Evolutionary conservation across 2,888 invertebrate genomes (phyloP).

Genomic region (Erynnis tages): DNA sequence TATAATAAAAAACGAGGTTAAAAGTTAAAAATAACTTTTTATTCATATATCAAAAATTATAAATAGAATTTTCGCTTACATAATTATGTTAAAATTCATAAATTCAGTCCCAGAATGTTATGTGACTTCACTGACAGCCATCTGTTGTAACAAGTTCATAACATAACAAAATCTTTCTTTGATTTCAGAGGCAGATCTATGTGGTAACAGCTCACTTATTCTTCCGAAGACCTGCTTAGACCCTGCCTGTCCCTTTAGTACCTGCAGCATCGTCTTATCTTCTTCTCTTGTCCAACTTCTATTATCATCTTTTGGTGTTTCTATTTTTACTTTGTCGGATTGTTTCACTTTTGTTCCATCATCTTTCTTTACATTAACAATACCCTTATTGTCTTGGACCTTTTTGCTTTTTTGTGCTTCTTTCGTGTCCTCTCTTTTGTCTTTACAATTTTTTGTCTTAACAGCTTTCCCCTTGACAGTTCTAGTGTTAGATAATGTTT

Average conservation of each 20-base stretch:
- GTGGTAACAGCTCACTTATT: slow-evolving; percentile 78
- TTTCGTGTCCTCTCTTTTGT: slow-evolving; percentile 33
- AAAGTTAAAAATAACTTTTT: slow-evolving; percentile 44
- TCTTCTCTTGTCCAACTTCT: slow-evolving; percentile 89
- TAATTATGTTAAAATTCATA: slow-evolving; percentile 34
- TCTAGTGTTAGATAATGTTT: slow-evolving; percentile 52
- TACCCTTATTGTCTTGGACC: slow-evolving; percentile 45
- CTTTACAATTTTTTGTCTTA: slow-evolving; percentile 43
- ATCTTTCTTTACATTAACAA: slow-evolving; percentile 35
- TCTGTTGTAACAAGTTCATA: slow-evolving; percentile 83
- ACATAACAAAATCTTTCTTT: slow-evolving; percentile 82
- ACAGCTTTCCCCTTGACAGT: slow-evolving; percentile 35
- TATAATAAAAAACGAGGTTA: slow-evolving; percentile 34
- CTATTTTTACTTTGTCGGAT: slow-evolving; percentile 25
- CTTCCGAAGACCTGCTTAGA: slow-evolving; percentile 84
- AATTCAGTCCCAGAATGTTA: slow-evolving; percentile 50
- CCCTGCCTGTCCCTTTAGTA: slow-evolving; percentile 85
- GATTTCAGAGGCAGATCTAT: slow-evolving; percentile 81
- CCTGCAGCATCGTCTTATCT: slow-evolving; percentile 89
- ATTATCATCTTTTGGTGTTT: slow-evolving; percentile 36
- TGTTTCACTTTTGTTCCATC: slow-evolving; percentile 39
- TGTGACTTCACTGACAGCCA: slow-evolving; percentile 75
- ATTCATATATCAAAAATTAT: slow-evolving; percentile 70
- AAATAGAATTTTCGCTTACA: slow-evolving; percentile 55
- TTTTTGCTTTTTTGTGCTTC: slow-evolving; percentile 46